Evolutionary conservation across 2,797 vertebrate genomes (phyloP).

Genomic region (Arremon aurantiirostris): DNA sequence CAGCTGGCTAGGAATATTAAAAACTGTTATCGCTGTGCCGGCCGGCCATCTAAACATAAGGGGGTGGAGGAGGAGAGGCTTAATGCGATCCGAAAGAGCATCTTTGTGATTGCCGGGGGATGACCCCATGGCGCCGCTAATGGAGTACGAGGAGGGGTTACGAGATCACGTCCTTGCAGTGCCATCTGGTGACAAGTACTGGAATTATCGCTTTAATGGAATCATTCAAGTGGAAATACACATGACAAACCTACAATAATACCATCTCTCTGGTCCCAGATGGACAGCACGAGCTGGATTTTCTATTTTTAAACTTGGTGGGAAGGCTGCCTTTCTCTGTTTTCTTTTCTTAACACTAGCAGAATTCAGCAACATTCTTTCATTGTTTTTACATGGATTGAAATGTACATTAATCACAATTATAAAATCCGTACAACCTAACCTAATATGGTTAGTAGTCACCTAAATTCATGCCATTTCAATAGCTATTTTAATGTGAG

Average conservation of each 20-base stretch:
- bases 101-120: too few relatives aligned
- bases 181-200: constrained; percentile 41
- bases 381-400: not conserved
- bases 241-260: not conserved
- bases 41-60: not conserved
- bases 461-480: not conserved
- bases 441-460: not conserved
- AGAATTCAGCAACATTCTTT: not conserved
- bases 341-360: not conserved
- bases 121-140: not conserved
- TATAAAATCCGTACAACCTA: not conserved
- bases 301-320: not conserved
- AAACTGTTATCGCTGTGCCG: not conserved
- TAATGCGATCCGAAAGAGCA: not conserved
- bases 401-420: not conserved
- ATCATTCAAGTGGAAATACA: not conserved
- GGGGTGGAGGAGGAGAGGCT: not conserved
- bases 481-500: not conserved
- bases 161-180: not conserved
- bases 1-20: not conserved
- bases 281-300: not conserved
- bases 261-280: not conserved
- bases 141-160: not conserved
- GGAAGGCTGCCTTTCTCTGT: not conserved
- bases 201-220: not conserved